Base-by-base conservation (phyloP, 2,797 vertebrate genomes). In the Coendou prehensilis region DNA sequence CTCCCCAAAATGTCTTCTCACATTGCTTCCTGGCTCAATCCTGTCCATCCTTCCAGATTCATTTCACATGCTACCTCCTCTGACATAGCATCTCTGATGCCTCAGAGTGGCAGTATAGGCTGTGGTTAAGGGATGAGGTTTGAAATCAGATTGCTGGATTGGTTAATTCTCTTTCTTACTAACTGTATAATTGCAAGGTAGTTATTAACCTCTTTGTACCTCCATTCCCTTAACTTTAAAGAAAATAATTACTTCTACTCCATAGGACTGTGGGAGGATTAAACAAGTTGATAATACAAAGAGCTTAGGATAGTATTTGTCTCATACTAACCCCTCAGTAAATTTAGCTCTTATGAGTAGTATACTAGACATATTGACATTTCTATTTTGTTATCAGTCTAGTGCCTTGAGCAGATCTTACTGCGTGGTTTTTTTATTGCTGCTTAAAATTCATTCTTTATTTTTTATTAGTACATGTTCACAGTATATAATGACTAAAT, bases 171-270 rank as follows among this genome's bases (percentile, higher is more conserved):
- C 14, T 17, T 13, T 96, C 22, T 93, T 89, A 73, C 0, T 81
- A 90, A 26, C 22, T 82, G 50, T 56, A 30, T 50, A 94, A 90
- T 2, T 54, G 11, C 8, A 90, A 33, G 47, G 78, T 92, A 83
- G 22, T 87, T 85, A 52, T 81, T 95, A 78, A 63, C 5, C 9
- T 95, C 15, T 86, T 26, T 80, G 7, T 80, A 50, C 2, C 73
- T 91, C 11, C 14, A 45, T 69, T 95, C 82, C 54, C 14, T 95
- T 84, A 78, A 94, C 8, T 75, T 5, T 93, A 94, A 96, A 59
- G 33, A 92, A 94, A 96, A 69, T 57, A 87, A 78, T 18, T 47
- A 9, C 59, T 91, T 90, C 20, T 85, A 79, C 15, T 92, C 89
- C 56, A 88, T 23, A 67, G 11, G 22, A 54, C 26, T 81, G 1